A percentile compares a stretch with the other conserved stretches of the same genome.
phyloP scores from a whole-genome alignment of 2,797 vertebrate species.

The Alcedo quadribrachys region DNA sequence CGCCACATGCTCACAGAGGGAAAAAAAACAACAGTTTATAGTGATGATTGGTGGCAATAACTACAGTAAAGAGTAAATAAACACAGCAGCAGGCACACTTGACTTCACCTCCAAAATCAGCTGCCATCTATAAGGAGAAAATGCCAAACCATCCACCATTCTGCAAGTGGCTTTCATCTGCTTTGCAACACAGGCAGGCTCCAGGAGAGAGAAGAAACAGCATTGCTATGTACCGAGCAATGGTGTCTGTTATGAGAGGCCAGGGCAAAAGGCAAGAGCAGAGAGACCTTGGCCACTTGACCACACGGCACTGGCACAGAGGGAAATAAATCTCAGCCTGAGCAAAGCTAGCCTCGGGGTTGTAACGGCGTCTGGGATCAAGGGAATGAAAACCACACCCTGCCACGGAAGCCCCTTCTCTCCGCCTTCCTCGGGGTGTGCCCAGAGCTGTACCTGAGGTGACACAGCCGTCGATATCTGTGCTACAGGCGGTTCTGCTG shows the following conservation, averaged over 20 bases:
- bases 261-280: background rate
- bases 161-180: background rate
- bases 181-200: background rate
- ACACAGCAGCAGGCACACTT: background rate
- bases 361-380: background rate
- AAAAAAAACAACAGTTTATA: background rate
- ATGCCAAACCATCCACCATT: background rate
- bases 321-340: background rate
- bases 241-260: background rate
- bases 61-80: conserved; percentile 20
- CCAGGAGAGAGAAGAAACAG: background rate
- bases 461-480: rapidly evolving
- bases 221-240: background rate
- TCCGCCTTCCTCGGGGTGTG: background rate
- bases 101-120: background rate
- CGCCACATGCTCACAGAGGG: background rate
- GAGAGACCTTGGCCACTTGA: background rate
- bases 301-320: background rate
- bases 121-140: background rate
- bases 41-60: conserved; percentile 16
- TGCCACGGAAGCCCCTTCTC: background rate
- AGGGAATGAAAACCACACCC: background rate
- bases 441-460: background rate
- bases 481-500: background rate
- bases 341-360: background rate